These are phyloP conservation scores for Cottoperca gobio DNA, from an alignment of 2,797 vertebrate species.

Conservation along the genomic window DNA sequence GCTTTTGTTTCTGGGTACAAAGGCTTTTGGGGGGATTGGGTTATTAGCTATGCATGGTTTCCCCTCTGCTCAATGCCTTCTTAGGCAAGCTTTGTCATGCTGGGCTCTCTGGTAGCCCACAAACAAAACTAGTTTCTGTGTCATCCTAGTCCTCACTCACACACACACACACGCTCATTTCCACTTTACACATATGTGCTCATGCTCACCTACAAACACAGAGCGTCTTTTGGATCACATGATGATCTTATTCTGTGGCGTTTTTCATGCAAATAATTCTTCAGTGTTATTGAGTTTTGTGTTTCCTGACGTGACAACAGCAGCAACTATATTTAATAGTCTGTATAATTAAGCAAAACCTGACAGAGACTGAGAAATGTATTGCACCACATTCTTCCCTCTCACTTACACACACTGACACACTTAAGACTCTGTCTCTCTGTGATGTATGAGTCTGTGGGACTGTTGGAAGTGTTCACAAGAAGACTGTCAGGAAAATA, in stretches of 20 bases:
- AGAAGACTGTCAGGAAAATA: conserved; percentile 5
- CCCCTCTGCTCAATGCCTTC: conserved; percentile 73
- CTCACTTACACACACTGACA: neutral
- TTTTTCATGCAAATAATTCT: conserved; percentile 36
- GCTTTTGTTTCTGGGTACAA: conserved; percentile 75
- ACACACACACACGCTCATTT: conserved; percentile 23
- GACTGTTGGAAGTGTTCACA: conserved; percentile 24
- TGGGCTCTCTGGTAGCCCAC: conserved; percentile 56
- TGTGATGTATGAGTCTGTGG: conserved; percentile 9
- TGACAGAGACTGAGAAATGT: neutral
- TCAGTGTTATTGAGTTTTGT: conserved; percentile 28
- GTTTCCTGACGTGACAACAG: conserved; percentile 45
- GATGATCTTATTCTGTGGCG: conserved; percentile 12
- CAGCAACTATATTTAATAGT: conserved; percentile 21
- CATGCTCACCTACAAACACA: conserved; percentile 18
- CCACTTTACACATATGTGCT: conserved; percentile 20
- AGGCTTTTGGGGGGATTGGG: conserved; percentile 64
- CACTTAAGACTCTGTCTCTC: neutral
- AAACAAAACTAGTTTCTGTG: conserved; percentile 71
- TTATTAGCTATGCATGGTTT: conserved; percentile 82
- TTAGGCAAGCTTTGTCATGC: conserved; percentile 81
- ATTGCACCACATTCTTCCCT: neutral
- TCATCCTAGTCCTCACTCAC: conserved; percentile 29
- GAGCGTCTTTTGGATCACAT: conserved; percentile 24
- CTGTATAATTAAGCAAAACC: conserved; percentile 18